A percentile compares a stretch with the other conserved stretches of the same genome.
These are phyloP conservation scores for Hemiscyllium ocellatum DNA, from an alignment of 2,113 vertebrate species.

Conservation along the genomic window DNA sequence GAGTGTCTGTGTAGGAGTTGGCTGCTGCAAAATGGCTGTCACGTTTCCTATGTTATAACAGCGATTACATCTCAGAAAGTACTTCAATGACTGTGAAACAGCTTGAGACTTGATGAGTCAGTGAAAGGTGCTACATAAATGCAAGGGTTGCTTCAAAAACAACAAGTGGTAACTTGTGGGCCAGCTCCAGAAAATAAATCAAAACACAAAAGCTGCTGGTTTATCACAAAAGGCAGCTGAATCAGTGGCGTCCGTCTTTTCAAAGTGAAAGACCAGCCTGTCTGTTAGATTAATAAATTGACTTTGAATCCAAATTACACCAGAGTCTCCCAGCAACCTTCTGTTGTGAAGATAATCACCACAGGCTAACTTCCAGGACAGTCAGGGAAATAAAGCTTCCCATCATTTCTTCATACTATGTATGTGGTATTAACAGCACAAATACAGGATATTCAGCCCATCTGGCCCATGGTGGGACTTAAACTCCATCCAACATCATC, in stretches of 20 bases:
- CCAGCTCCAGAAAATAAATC: background rate
- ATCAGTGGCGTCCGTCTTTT: background rate
- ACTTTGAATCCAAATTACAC: background rate
- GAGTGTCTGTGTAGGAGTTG: background rate
- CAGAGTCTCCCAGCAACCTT: background rate
- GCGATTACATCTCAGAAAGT: background rate
- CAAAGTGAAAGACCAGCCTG: background rate
- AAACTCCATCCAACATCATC: too few species aligned
- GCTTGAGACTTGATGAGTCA: background rate
- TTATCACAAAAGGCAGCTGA: background rate
- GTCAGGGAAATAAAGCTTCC: too few species aligned
- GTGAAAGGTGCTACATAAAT: background rate
- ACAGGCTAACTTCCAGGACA: background rate
- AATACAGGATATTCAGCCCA: too few species aligned
- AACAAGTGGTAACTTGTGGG: background rate
- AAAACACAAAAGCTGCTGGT: background rate
- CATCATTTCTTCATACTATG: too few species aligned
- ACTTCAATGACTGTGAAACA: background rate
- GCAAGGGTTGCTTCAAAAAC: background rate
- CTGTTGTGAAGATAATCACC: background rate
- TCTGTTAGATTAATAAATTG: background rate
- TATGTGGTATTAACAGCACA: too few species aligned
- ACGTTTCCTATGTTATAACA: background rate
- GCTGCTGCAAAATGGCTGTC: too few species aligned
- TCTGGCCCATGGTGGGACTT: too few species aligned